A percentile compares a stretch with the other conserved stretches of the same genome.
phyloP scores from a whole-genome alignment of 1,140 invertebrate genomes.

The Patella vulgata region DNA sequence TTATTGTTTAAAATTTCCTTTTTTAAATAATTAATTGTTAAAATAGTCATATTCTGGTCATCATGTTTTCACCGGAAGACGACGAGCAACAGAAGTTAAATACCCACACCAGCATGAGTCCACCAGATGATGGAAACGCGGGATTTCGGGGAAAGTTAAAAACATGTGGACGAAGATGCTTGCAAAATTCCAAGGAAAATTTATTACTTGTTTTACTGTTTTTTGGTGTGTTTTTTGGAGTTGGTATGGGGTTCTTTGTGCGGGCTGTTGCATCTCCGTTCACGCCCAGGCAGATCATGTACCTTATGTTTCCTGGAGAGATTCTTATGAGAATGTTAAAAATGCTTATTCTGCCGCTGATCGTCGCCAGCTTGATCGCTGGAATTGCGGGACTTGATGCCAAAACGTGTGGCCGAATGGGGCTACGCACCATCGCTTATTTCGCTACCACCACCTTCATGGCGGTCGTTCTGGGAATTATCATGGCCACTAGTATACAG shows the following conservation, averaged over 20 bases:
- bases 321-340: slow-evolving; percentile 69
- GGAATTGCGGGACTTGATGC: slow-evolving; percentile 63
- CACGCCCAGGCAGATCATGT: slow-evolving; percentile 55
- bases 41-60: no score
- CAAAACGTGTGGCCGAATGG: slow-evolving; percentile 64
- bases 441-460: slow-evolving; percentile 88
- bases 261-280: slow-evolving; percentile 29
- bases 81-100: no score
- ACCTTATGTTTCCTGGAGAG: slow-evolving; percentile 68
- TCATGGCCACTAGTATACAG: slow-evolving; percentile 57
- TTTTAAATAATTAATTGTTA: no score
- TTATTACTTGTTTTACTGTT: slow-evolving; percentile 53
- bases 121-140: slow-evolving; percentile 5
- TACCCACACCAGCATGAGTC: no score
- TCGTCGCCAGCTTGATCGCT: slow-evolving; percentile 66
- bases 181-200: slow-evolving; percentile 52
- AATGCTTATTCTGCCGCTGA: slow-evolving; percentile 69
- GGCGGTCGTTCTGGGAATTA: slow-evolving; percentile 58
- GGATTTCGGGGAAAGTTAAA: slow-evolving; percentile 30
- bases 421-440: slow-evolving; percentile 81
- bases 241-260: slow-evolving; percentile 47
- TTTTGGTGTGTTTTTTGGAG: slow-evolving; percentile 49
- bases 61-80: no score
- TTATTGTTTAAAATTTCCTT: no score
- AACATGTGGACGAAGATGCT: slow-evolving; percentile 31